These are phyloP conservation scores for Mus minutoides DNA, from an alignment of 2,797 vertebrate species.

Conservation along the genomic window DNA sequence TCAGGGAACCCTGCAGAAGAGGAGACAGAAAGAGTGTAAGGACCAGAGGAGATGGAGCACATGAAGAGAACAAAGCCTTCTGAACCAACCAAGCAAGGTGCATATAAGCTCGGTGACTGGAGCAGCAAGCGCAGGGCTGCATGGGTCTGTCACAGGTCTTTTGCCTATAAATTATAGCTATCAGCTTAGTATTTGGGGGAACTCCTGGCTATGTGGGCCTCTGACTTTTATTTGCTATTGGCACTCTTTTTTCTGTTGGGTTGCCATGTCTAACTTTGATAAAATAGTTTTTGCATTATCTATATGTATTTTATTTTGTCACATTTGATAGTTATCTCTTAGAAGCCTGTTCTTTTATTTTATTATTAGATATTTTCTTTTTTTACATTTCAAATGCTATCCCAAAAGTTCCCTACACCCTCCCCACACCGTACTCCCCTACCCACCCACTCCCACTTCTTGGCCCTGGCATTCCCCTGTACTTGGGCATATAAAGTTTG, in stretches of 20 bases:
- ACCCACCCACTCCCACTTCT: no score
- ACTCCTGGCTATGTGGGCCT: neutral
- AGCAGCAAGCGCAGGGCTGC: neutral
- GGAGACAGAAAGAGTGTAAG: neutral
- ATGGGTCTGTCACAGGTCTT: neutral
- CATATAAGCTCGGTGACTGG: neutral
- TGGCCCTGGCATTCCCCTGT: no score
- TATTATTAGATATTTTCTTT: no score
- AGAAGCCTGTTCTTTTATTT: neutral
- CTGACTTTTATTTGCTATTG: neutral
- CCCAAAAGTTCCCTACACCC: no score
- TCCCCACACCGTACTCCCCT: no score
- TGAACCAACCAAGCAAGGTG: neutral
- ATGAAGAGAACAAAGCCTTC: neutral
- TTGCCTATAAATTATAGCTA: neutral
- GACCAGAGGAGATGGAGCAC: neutral
- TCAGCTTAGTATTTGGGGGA: neutral
- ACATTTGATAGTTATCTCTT: neutral
- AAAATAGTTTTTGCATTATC: neutral
- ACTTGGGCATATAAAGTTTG: no score
- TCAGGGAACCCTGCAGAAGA: neutral
- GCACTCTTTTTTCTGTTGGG: neutral
- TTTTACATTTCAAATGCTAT: no score
- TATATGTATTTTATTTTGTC: neutral
- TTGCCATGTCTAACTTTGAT: neutral